Conservation (phyloP, 2,113 vertebrate species). For the Cyprinodon variegatus region DNA sequence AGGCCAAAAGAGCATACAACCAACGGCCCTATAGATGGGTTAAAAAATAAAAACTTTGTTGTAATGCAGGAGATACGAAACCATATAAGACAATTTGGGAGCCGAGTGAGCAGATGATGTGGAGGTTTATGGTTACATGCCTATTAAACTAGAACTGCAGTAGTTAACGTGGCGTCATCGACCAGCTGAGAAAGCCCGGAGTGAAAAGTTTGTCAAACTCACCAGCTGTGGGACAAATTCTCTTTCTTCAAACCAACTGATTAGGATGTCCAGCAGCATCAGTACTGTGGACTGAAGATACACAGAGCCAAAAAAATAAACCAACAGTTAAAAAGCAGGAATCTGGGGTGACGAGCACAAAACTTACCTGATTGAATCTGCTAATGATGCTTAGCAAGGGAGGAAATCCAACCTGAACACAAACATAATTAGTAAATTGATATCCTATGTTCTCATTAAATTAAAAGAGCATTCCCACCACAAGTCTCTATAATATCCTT, state of each 20-base stretch:
- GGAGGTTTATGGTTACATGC: neutral
- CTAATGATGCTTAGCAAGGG: conserved; percentile 95
- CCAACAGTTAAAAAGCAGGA: neutral
- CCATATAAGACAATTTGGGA: neutral
- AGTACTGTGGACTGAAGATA: conserved; percentile 86
- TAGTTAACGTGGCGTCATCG: fast-evolving
- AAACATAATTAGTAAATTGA: neutral
- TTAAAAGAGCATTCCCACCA: no score
- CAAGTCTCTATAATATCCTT: no score
- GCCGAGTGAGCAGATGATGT: neutral
- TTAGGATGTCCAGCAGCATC: conserved; percentile 89
- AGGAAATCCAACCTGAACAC: conserved; percentile 90
- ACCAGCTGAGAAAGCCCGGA: neutral
- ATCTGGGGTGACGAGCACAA: neutral
- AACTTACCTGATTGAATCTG: conserved; percentile 92
- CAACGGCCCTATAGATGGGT: conserved; percentile 85
- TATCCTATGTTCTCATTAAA: neutral
- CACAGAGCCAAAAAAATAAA: neutral
- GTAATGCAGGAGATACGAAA: neutral
- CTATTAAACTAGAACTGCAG: neutral
- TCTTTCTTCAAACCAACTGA: conserved; percentile 91
- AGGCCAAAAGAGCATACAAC: conserved; percentile 91
- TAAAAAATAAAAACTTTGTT: neutral
- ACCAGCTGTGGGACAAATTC: conserved; percentile 94
- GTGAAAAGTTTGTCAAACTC: conserved; percentile 52